These are phyloP conservation scores for Rissa tridactyla DNA, from an alignment of 2,113 vertebrate genomes.

Conservation along the genomic window DNA sequence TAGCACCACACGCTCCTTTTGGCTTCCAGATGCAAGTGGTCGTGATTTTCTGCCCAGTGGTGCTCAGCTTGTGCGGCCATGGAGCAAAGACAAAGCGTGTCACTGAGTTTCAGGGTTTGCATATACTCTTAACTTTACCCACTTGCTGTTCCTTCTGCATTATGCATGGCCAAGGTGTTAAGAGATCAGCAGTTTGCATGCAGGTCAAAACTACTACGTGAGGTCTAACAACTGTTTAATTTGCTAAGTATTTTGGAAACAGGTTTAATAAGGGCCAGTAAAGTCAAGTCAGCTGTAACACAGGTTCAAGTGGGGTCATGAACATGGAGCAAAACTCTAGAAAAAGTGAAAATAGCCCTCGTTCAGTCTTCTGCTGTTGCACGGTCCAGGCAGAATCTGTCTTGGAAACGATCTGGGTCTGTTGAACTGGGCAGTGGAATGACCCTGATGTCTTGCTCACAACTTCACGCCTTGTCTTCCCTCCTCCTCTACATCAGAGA, in stretches of 20 bases:
- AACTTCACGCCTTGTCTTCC: background rate
- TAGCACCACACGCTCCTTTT: background rate
- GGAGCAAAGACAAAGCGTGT: background rate
- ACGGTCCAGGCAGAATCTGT: rapidly evolving
- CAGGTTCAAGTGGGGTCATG: background rate
- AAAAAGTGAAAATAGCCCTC: background rate
- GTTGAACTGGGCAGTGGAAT: background rate
- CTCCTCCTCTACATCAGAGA: background rate
- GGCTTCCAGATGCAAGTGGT: background rate
- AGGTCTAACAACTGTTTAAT: background rate
- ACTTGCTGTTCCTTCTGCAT: background rate
- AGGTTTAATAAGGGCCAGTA: background rate
- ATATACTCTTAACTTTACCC: no score
- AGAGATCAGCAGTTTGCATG: background rate
- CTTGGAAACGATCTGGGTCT: background rate
- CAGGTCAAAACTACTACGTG: background rate
- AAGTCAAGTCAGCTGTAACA: background rate
- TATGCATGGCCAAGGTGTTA: background rate
- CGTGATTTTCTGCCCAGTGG: background rate
- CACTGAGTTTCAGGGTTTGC: background rate
- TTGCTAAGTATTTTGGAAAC: background rate
- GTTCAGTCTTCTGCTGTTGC: background rate
- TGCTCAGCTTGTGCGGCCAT: background rate
- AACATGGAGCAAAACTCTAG: background rate
- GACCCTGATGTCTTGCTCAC: background rate